phyloP scores from a whole-genome alignment of 2,113 vertebrate species.

The Origma solitaria region DNA sequence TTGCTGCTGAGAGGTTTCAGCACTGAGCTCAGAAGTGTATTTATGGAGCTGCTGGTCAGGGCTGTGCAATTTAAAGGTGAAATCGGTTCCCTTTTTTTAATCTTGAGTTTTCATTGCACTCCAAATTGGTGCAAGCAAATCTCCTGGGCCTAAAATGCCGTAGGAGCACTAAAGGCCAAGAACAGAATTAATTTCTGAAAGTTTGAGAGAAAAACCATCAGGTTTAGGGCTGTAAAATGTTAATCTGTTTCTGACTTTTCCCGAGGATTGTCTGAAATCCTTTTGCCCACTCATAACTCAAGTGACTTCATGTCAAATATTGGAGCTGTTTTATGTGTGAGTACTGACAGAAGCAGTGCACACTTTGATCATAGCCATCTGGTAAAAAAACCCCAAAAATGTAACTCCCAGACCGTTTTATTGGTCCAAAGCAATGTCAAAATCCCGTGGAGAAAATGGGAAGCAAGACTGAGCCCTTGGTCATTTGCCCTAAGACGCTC shows the following conservation, averaged over 20 bases:
- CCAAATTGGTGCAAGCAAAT: background rate
- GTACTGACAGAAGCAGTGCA: background rate
- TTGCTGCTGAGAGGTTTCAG: background rate
- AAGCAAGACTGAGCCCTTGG: background rate
- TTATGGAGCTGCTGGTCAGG: slow-evolving; percentile 37
- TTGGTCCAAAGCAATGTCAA: background rate
- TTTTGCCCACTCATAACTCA: background rate
- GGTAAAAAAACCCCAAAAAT: background rate
- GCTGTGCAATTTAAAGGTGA: slow-evolving; percentile 29
- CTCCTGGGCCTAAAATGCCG: slow-evolving; percentile 13
- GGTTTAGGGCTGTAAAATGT: slow-evolving; percentile 12
- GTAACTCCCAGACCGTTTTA: background rate
- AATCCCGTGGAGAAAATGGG: background rate
- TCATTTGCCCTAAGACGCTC: background rate
- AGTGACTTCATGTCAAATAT: background rate
- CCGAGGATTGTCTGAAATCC: background rate
- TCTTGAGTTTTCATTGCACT: slow-evolving; percentile 32
- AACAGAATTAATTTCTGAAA: slow-evolving; percentile 38
- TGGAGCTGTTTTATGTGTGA: background rate
- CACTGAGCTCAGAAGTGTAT: background rate
- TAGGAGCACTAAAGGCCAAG: background rate
- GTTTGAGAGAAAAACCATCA: background rate
- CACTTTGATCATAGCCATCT: background rate
- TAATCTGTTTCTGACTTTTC: slow-evolving; percentile 12
- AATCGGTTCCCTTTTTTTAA: slow-evolving; percentile 6